phyloP scores from a whole-genome alignment of 2,113 vertebrate species.

The Apeltes quadracus region DNA sequence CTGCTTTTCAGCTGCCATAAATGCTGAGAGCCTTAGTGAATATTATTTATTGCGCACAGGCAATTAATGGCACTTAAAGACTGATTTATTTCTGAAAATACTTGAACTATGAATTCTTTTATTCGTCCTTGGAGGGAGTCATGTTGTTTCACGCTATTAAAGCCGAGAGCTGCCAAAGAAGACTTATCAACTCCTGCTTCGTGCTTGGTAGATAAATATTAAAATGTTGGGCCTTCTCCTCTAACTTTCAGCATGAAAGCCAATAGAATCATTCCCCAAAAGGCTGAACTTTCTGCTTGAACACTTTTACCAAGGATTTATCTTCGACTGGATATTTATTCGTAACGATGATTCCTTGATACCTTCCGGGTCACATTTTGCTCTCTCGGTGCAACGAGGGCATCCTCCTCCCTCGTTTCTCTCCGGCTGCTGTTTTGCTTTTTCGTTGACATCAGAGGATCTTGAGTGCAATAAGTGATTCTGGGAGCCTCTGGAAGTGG shows the following conservation, averaged over 20 bases:
- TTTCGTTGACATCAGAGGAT: conserved; percentile 21
- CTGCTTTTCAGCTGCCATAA: background rate
- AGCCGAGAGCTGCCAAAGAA: background rate
- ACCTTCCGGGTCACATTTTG: background rate
- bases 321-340: background rate
- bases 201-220: background rate
- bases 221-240: background rate
- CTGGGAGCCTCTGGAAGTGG: conserved; percentile 23
- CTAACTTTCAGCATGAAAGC: background rate
- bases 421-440: conserved; percentile 12
- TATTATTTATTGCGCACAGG: background rate
- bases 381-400: too few species aligned
- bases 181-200: background rate
- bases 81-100: background rate
- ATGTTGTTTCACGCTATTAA: background rate
- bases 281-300: background rate
- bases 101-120: background rate
- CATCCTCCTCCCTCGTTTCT: conserved; percentile 17
- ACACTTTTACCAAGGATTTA: background rate
- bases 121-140: background rate
- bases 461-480: conserved; percentile 30
- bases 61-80: background rate
- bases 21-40: background rate
- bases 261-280: background rate
- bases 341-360: background rate